Evolutionary conservation across 2,113 vertebrate genomes (phyloP).

Genomic region (Antigone vipio): DNA sequence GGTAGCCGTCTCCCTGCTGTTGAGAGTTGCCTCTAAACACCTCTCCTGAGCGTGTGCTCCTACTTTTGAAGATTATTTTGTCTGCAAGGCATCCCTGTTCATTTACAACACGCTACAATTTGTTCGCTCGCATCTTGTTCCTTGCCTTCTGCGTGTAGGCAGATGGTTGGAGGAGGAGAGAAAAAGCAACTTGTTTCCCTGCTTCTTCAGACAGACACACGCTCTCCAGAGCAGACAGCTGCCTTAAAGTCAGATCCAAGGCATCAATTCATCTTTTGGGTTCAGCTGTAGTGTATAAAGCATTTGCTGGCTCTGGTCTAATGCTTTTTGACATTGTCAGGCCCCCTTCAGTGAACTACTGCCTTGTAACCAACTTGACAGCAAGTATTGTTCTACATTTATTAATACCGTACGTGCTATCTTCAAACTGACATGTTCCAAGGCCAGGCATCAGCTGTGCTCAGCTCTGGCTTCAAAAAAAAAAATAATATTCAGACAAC

Average conservation of each 20-base stretch:
- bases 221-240: constrained; percentile 24
- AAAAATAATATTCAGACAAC: neutral
- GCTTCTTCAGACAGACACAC: neutral
- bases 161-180: neutral
- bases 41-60: neutral
- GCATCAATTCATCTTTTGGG: constrained; percentile 28
- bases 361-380: constrained; percentile 60
- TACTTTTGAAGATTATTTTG: neutral
- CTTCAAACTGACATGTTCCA: constrained; percentile 18
- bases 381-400: constrained; percentile 57
- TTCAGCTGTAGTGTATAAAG: constrained; percentile 40
- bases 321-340: constrained; percentile 56
- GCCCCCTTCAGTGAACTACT: constrained; percentile 22
- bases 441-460: constrained; percentile 45
- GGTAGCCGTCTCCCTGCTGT: neutral
- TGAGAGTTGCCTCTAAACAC: neutral
- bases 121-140: neutral
- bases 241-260: constrained; percentile 43
- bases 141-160: neutral
- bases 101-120: neutral
- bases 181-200: neutral
- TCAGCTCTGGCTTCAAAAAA: neutral
- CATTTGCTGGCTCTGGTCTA: constrained; percentile 35
- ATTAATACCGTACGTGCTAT: neutral
- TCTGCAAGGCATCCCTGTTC: neutral